These are phyloP conservation scores for Tinea trinotella DNA, from an alignment of 2,888 invertebrate species.

Conservation along the genomic window DNA sequence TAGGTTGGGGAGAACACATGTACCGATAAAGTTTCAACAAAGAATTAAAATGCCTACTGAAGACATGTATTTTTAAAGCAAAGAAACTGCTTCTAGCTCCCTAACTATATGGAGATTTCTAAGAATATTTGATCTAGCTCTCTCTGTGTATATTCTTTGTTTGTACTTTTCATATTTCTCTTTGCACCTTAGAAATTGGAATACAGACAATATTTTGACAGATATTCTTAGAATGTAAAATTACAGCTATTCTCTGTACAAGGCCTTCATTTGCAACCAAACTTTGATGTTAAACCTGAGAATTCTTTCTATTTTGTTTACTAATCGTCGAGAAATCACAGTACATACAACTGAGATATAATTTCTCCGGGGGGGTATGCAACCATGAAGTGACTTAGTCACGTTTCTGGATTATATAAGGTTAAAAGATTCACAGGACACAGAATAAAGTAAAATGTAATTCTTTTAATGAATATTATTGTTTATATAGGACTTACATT, in stretches of 20 bases:
- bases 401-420: no score
- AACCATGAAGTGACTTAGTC: no score
- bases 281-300: no score
- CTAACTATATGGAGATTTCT: conserved; percentile 1
- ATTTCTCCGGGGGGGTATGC: no score
- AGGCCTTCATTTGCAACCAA: not conserved
- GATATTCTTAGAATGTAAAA: not conserved
- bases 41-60: no score
- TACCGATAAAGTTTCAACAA: not conserved
- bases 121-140: conserved; percentile 17
- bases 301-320: no score
- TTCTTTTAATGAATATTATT: no score
- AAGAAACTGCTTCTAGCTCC: not conserved
- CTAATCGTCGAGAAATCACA: no score
- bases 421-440: no score
- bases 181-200: conserved; percentile 9
- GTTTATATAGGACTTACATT: no score
- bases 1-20: not conserved
- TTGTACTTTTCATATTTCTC: conserved; percentile 2
- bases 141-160: conserved; percentile 9
- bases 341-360: no score
- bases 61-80: not conserved
- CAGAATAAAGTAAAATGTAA: no score
- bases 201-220: not conserved
- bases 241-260: not conserved